These are phyloP conservation scores for Argyrosomus japonicus DNA, from an alignment of 2,113 vertebrate genomes.

Conservation along the genomic window DNA sequence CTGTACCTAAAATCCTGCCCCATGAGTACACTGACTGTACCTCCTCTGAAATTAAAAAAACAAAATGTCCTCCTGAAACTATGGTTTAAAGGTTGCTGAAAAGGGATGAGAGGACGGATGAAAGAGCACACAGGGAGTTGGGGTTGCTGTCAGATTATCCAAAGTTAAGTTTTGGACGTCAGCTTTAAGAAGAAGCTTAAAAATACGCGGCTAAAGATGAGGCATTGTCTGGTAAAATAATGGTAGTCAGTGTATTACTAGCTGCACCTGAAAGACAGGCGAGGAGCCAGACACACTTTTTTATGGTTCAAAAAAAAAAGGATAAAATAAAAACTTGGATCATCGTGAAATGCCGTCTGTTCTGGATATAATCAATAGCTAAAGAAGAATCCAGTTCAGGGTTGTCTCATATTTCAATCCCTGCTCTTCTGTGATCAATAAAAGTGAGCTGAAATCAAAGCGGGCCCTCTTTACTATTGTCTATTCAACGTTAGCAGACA, in stretches of 20 bases:
- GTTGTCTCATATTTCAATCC: constrained; percentile 81
- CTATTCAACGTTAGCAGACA: constrained; percentile 83
- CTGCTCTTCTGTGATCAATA: constrained; percentile 81
- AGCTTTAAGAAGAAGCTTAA: constrained; percentile 48
- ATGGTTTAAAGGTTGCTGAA: constrained; percentile 52
- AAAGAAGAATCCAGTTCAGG: constrained; percentile 77
- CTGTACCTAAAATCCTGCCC: constrained; percentile 20
- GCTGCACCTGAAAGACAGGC: constrained; percentile 68
- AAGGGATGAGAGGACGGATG: constrained; percentile 25
- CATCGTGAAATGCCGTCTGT: constrained; percentile 73
- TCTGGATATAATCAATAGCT: constrained; percentile 83
- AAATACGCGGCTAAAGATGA: constrained; percentile 49
- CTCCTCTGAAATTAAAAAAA: constrained; percentile 48
- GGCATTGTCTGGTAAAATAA: constrained; percentile 61
- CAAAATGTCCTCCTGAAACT: constrained; percentile 62
- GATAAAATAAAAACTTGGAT: constrained; percentile 80
- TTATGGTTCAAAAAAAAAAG: constrained; percentile 56
- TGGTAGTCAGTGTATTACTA: constrained; percentile 38
- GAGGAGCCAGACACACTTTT: constrained; percentile 73
- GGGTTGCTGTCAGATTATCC: constrained; percentile 57
- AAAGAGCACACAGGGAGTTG: constrained; percentile 21
- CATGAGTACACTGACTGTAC: constrained; percentile 36
- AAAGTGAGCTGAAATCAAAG: constrained; percentile 82
- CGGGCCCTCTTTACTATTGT: constrained; percentile 79
- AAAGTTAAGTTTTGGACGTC: constrained; percentile 47